These are phyloP conservation scores for Eolophus roseicapilla DNA, from an alignment of 2,113 vertebrate genomes.

Conservation along the genomic window DNA sequence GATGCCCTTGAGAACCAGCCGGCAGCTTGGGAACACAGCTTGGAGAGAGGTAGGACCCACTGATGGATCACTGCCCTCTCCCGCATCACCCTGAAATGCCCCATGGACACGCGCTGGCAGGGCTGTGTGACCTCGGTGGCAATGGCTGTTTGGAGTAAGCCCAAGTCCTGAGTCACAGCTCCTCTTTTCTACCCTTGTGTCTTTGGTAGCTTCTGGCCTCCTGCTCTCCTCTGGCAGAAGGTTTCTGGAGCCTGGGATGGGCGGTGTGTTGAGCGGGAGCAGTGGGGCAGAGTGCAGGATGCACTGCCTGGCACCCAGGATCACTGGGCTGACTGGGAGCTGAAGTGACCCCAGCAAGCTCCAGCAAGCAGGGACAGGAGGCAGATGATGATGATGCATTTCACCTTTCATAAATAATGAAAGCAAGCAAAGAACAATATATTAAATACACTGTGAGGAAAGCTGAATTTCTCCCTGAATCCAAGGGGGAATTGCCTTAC, in stretches of 20 bases:
- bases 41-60: neutral
- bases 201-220: neutral
- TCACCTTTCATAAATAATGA: neutral
- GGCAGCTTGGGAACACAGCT: neutral
- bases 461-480: neutral
- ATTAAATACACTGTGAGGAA: neutral
- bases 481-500: neutral
- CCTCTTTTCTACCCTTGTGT: neutral
- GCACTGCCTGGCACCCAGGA: neutral
- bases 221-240: neutral
- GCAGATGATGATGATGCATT: neutral
- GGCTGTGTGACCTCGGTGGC: neutral
- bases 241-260: neutral
- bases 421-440: neutral
- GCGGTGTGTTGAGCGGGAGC: neutral
- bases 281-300: neutral
- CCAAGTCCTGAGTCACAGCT: neutral
- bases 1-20: neutral
- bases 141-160: neutral
- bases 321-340: neutral
- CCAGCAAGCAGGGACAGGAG: neutral
- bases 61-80: accelerated
- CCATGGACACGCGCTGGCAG: accelerated
- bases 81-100: neutral
- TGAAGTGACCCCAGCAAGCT: neutral